Conservation (phyloP, 1,140 invertebrate genomes). For the Zophobas atratus region DNA sequence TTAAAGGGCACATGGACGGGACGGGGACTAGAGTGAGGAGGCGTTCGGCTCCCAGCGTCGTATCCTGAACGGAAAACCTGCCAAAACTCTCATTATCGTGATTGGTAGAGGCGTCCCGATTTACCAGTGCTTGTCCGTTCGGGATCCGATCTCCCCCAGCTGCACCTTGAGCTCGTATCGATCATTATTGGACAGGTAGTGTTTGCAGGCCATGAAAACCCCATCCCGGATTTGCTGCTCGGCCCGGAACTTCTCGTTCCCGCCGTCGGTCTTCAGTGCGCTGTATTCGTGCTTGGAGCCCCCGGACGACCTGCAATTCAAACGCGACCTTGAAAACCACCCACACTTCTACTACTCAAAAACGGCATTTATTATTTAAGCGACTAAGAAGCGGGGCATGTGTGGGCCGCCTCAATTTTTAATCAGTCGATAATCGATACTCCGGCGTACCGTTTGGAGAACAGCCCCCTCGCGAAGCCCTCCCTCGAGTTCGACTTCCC, state of each 20-base stretch:
- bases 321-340: too few species aligned
- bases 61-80: constrained; percentile 85
- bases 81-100: constrained; percentile 25
- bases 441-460: constrained; percentile 68
- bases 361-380: too few species aligned
- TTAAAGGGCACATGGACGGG: constrained; percentile 72
- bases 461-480: constrained; percentile 73
- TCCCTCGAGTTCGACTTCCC: constrained; percentile 71
- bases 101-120: background rate
- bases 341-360: too few species aligned
- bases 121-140: constrained; percentile 88
- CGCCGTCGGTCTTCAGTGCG: constrained; percentile 74
- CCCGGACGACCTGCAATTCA: constrained; percentile 65
- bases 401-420: constrained; percentile 16
- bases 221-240: constrained; percentile 77
- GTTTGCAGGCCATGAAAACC: constrained; percentile 75
- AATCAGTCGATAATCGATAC: constrained; percentile 20
- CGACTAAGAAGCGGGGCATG: background rate
- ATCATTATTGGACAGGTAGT: constrained; percentile 76
- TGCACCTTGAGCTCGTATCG: constrained; percentile 84
- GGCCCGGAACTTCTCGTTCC: constrained; percentile 75
- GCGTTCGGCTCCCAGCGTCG: constrained; percentile 84
- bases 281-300: constrained; percentile 78
- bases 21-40: constrained; percentile 84
- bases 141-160: constrained; percentile 85